phyloP scores from a whole-genome alignment of 2,888 invertebrate species.

The Lasioglossum calceatum region DNA sequence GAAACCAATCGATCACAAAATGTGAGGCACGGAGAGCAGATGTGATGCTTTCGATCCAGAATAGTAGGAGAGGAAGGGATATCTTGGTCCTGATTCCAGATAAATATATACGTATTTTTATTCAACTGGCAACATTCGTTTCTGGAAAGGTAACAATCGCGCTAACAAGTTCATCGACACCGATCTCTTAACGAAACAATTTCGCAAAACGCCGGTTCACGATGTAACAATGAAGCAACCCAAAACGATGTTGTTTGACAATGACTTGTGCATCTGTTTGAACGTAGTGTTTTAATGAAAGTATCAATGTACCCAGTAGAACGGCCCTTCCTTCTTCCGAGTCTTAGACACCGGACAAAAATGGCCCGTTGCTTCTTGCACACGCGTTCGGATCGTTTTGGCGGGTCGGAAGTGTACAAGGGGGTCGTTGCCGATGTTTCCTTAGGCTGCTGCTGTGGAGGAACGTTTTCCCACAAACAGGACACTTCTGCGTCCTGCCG shows the following conservation, averaged over 20 bases:
- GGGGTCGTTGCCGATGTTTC: constrained; percentile 65
- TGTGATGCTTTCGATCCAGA: background rate
- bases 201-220: background rate
- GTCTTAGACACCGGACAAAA: background rate
- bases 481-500: constrained; percentile 73
- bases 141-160: background rate
- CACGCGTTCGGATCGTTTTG: constrained; percentile 9
- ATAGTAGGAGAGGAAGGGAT: background rate
- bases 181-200: background rate
- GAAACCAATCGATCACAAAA: too few relatives aligned
- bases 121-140: background rate
- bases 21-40: too few relatives aligned
- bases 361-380: background rate
- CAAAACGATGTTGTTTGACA: background rate
- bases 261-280: background rate
- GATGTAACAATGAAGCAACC: background rate
- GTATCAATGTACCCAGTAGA: background rate
- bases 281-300: background rate
- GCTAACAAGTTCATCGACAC: background rate
- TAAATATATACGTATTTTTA: background rate
- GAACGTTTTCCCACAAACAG: constrained; percentile 70
- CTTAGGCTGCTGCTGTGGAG: constrained; percentile 74
- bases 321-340: background rate
- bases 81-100: background rate
- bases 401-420: constrained; percentile 58